These are phyloP conservation scores for Zoanthus solanderi DNA, from an alignment of 92 coral and sea anemone genomes.

Conservation along the genomic window DNA sequence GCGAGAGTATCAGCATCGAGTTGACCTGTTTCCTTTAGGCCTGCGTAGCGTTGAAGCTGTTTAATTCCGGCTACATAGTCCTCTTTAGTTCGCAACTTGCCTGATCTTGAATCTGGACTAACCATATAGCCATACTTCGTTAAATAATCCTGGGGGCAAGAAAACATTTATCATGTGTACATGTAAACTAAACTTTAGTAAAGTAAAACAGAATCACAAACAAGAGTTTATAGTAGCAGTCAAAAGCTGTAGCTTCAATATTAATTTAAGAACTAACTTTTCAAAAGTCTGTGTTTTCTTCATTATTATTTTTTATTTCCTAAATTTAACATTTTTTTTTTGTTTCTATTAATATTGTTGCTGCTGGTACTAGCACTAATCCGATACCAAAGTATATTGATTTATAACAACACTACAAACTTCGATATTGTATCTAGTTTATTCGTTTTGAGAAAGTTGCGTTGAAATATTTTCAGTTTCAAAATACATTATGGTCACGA, in stretches of 20 bases:
- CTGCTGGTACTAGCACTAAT: too few relatives aligned
- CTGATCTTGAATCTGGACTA: constrained; percentile 35
- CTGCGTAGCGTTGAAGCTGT: constrained; percentile 62
- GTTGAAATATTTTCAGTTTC: too few relatives aligned
- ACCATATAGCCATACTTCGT: constrained; percentile 56
- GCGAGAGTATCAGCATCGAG: constrained; percentile 44
- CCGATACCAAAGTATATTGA: too few relatives aligned
- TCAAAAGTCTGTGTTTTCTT: too few relatives aligned
- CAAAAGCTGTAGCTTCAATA: neutral
- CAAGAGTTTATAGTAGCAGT: neutral
- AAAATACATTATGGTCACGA: too few relatives aligned
- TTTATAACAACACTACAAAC: too few relatives aligned
- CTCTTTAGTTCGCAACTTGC: constrained; percentile 41
- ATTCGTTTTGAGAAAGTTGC: too few relatives aligned
- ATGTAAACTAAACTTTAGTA: neutral
- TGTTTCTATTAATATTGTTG: too few relatives aligned
- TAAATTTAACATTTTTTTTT: too few relatives aligned
- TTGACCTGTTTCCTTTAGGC: constrained; percentile 64
- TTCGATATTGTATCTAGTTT: too few relatives aligned
- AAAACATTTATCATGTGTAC: neutral
- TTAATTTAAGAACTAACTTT: neutral
- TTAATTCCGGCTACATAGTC: constrained; percentile 52
- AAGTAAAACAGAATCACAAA: neutral
- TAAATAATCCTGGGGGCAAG: constrained; percentile 44
- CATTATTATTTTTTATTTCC: too few relatives aligned